Evolutionary conservation across 2,113 vertebrate species (phyloP).

Genomic region (Grallaria varia): DNA sequence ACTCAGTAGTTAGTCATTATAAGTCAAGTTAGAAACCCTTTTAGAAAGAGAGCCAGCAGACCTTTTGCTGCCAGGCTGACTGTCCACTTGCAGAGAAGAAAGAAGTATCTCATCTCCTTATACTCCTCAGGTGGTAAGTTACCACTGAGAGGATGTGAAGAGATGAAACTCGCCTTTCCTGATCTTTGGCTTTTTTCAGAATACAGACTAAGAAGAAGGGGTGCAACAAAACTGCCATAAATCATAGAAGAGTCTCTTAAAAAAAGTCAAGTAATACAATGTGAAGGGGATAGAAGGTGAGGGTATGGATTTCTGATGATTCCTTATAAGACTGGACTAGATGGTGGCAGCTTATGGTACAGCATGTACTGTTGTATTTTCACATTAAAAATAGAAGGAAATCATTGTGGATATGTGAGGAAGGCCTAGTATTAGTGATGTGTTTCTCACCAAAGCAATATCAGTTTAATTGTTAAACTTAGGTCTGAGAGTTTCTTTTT

Average conservation of each 20-base stretch:
- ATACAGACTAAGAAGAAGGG: background rate
- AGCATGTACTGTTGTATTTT: background rate
- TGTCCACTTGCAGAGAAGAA: conserved; percentile 24
- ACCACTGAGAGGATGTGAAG: conserved; percentile 12
- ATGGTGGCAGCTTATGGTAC: background rate
- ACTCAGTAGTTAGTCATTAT: background rate
- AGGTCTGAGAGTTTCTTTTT: background rate
- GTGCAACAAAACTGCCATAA: background rate
- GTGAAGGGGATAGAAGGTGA: background rate
- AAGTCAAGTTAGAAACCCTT: background rate
- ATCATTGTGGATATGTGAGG: background rate
- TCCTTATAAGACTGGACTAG: background rate
- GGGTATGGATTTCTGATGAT: background rate
- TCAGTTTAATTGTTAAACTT: background rate
- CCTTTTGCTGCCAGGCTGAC: background rate
- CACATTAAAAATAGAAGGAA: background rate
- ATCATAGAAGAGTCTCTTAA: conserved; percentile 30
- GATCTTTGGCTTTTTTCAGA: conserved; percentile 30
- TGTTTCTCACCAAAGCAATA: background rate
- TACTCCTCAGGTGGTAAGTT: background rate
- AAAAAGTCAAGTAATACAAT: background rate
- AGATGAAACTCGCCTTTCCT: background rate
- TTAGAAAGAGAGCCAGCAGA: background rate
- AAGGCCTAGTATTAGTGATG: background rate
- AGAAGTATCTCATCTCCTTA: background rate